Evolutionary conservation across 2,113 vertebrate species (phyloP), one percentile per base, ranked within the genome.

Genomic region (Actinemys pallida): DNA sequence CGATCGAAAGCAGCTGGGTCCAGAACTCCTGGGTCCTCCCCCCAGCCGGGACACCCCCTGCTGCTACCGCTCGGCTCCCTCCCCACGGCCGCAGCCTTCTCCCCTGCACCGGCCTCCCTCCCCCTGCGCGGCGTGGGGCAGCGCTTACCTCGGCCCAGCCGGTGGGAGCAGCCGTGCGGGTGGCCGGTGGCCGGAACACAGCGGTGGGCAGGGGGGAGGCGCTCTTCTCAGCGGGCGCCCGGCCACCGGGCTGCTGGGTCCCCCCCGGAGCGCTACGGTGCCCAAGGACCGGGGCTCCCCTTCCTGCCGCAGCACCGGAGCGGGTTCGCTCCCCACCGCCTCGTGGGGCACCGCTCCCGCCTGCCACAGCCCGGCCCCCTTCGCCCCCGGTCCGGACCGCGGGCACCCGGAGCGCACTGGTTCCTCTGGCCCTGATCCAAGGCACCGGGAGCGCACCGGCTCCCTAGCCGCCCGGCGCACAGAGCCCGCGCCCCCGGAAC

Each of bases 131-230:
- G 89, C 22, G 75, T 24, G 62, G 81, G 24, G 80, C 91, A 75
- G 65, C 96, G 96, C 93, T 92, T 94, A 97, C 94, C 95, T 97
- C 93, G 52, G 91, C 90, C 81, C 86, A 39, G 45, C 83, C 75
- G 83, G 16, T 29, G 57, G 57, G 57, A 29, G 57, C 57, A 29
- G 57, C 57, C 57, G 57, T 12, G 57, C 27, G 57, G 57, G 57
- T 19, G 29, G 27, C 59, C 29, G 25, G 19, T 27, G 27, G 59
- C 59, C 31, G 59, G 59, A 31, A 31, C 59, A 6, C 27, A 7
- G 59, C 59, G 27, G 29, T 6, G 31, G 62, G 31, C 14, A 13
- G 62, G 13, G 62, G 57, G 4, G 5, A 12, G 25, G 2, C 10
- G 57, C 57, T 59, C 57, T 59, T 6, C 57, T 31, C 62, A 17